A percentile compares a stretch with the other conserved stretches of the same genome.
These are phyloP conservation scores for Panzeria rudis DNA, from an alignment of 2,888 invertebrate species.

Conservation along the genomic window DNA sequence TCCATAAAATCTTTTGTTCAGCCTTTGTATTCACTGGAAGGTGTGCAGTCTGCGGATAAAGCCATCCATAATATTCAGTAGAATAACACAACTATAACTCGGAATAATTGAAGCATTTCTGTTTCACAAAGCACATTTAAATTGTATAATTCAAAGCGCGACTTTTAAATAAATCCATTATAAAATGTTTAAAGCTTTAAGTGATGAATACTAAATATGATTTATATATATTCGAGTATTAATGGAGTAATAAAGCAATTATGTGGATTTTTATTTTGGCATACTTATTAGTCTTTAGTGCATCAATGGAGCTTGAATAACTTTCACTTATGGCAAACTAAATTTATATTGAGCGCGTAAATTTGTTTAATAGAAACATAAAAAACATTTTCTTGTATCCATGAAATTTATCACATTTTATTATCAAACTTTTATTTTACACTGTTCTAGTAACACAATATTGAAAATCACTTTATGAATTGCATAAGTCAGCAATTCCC, in stretches of 20 bases:
- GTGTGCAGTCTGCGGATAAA: too few species aligned
- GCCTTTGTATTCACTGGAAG: too few species aligned
- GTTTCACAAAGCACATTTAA: too few species aligned
- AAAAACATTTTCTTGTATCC: constrained; percentile 18
- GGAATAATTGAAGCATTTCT: too few species aligned
- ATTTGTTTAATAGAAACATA: constrained; percentile 10
- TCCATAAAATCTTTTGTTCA: too few species aligned
- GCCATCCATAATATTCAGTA: too few species aligned
- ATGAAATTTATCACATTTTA: constrained; percentile 61
- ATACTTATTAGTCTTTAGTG: neutral
- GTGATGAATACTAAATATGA: neutral
- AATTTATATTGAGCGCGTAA: constrained; percentile 42
- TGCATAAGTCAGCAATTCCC: constrained; percentile 19
- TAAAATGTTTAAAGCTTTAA: neutral
- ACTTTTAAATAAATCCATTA: too few species aligned
- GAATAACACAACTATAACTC: too few species aligned
- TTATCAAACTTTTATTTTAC: constrained; percentile 44
- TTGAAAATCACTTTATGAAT: constrained; percentile 57
- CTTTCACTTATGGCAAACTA: constrained; percentile 18
- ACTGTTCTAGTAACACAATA: constrained; percentile 46
- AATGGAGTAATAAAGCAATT: constrained; percentile 9
- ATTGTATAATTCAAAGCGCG: too few species aligned
- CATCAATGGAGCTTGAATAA: constrained; percentile 7
- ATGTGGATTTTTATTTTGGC: constrained; percentile 4
- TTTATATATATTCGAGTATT: neutral